Conservation (phyloP, 2,888 invertebrate species). For the Caenorhabditis becei region DNA sequence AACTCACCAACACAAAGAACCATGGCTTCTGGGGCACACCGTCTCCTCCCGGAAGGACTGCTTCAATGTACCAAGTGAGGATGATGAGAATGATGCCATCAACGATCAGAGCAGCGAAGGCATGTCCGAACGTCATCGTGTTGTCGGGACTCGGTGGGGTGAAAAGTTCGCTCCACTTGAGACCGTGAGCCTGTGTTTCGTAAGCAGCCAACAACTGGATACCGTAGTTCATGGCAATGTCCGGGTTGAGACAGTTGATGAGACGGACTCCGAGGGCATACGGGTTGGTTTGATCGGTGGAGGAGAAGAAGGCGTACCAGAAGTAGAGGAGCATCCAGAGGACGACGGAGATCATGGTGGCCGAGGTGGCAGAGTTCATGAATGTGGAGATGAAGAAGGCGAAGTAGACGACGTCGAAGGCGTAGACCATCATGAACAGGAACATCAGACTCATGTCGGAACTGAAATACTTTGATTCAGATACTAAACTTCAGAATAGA, state of each 20-base stretch:
- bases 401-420: constrained; percentile 74
- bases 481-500: background rate
- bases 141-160: constrained; percentile 70
- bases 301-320: constrained; percentile 73
- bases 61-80: constrained; percentile 90
- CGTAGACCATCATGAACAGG: constrained; percentile 75
- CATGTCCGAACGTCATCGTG: constrained; percentile 71
- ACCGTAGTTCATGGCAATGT: constrained; percentile 73
- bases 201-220: constrained; percentile 72
- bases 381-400: constrained; percentile 77
- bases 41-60: constrained; percentile 88
- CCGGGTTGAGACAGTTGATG: constrained; percentile 76
- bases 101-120: constrained; percentile 69
- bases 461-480: too few species aligned
- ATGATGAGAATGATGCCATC: constrained; percentile 86
- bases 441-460: constrained; percentile 72
- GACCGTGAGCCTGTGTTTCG: constrained; percentile 74
- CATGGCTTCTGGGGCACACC: constrained; percentile 89
- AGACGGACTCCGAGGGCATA: constrained; percentile 64
- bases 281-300: constrained; percentile 65
- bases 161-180: constrained; percentile 72
- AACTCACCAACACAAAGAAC: constrained; percentile 85
- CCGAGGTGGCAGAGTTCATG: constrained; percentile 76
- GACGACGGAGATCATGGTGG: constrained; percentile 74
- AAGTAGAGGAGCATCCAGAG: constrained; percentile 78